Conservation (phyloP, 2,888 invertebrate genomes). For the Agrotis ipsilon region DNA sequence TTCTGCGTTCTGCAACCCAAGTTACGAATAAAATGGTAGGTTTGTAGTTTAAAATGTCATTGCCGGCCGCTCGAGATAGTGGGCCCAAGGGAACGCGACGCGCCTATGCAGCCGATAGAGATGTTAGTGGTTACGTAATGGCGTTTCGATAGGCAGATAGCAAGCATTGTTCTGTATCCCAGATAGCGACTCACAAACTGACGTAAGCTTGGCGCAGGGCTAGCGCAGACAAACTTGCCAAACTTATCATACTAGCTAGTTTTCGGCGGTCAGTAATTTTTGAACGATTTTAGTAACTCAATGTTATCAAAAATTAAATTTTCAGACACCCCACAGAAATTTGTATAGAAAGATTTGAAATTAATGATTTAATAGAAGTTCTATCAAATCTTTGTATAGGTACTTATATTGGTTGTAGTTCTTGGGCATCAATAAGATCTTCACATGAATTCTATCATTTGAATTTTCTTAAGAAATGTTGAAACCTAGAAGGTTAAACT, state of each 20-base stretch:
- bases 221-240: conserved; percentile 22
- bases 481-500: conserved; percentile 39
- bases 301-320: neutral
- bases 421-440: neutral
- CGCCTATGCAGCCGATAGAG: conserved; percentile 70
- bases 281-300: neutral
- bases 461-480: conserved; percentile 9
- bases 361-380: too few species aligned
- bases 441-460: neutral
- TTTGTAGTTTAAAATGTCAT: conserved; percentile 71
- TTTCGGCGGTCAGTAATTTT: neutral
- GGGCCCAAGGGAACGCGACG: conserved; percentile 63
- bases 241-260: neutral
- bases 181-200: conserved; percentile 70
- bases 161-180: conserved; percentile 83
- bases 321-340: too few species aligned
- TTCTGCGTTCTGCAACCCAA: conserved; percentile 48
- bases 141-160: conserved; percentile 78
- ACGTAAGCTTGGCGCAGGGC: conserved; percentile 67
- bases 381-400: neutral
- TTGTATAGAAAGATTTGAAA: too few species aligned
- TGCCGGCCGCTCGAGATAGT: conserved; percentile 64
- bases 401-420: too few species aligned
- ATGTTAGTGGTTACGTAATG: conserved; percentile 83
- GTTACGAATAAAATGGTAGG: conserved; percentile 44